Evolutionary conservation across 2,113 vertebrate genomes (phyloP).

Genomic region (Geococcyx californianus): DNA sequence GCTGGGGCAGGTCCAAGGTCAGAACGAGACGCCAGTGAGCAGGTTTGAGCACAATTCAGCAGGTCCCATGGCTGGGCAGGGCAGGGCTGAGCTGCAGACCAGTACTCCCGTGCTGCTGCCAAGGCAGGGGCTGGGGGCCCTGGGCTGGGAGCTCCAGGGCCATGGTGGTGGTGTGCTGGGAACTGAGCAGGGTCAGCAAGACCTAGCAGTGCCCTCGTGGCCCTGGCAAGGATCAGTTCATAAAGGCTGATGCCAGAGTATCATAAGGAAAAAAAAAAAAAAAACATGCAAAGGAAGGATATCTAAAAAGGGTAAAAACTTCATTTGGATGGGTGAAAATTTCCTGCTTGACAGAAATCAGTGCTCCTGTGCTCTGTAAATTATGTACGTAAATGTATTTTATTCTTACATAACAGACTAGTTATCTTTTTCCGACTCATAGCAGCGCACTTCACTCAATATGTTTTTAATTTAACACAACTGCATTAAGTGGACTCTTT

Average conservation of each 20-base stretch:
- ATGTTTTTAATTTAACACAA: not conserved
- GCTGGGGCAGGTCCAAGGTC: not conserved
- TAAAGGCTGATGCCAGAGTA: not conserved
- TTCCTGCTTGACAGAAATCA: not conserved
- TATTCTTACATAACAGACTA: not conserved
- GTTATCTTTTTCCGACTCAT: not conserved
- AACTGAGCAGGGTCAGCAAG: not conserved
- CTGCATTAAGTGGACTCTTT: not conserved
- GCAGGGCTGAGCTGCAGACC: not conserved
- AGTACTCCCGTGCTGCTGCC: fast-evolving
- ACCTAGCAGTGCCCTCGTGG: too few species aligned
- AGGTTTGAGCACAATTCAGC: not conserved
- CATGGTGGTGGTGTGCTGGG: too few species aligned
- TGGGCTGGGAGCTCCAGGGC: too few species aligned
- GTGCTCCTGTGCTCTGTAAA: not conserved
- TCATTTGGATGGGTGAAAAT: not conserved
- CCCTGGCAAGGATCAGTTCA: not conserved
- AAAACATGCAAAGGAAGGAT: not conserved
- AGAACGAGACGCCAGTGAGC: not conserved
- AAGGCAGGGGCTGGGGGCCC: not conserved
- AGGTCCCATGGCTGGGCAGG: not conserved
- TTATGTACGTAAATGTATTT: not conserved
- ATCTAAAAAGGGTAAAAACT: not conserved
- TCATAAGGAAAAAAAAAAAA: not conserved
- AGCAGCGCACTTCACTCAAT: not conserved